Percentiles rank a stretch among this genome's conserved stretches.
Conservation (phyloP, 1,140 invertebrate genomes). For the Arion vulgaris region DNA sequence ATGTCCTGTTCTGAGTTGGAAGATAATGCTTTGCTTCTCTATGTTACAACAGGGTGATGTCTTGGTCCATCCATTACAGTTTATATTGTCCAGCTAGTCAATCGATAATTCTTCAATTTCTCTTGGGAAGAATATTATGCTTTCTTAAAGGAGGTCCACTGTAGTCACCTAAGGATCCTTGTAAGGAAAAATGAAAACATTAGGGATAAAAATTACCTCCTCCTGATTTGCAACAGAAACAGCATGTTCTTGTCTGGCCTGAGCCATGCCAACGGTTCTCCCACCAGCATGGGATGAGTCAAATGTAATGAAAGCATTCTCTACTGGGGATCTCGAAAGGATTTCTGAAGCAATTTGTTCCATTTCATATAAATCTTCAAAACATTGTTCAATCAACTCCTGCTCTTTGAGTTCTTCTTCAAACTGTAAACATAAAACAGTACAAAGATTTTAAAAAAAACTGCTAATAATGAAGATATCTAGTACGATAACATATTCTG, state of each 20-base stretch:
- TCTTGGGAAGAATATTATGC: too few species aligned
- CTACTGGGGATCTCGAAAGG: conserved; percentile 21
- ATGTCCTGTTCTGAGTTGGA: too few species aligned
- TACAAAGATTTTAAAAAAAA: background rate
- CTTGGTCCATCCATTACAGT: too few species aligned
- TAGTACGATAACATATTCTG: too few species aligned
- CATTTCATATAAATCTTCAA: conserved; percentile 36
- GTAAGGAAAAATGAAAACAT: too few species aligned
- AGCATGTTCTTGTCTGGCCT: conserved; percentile 15
- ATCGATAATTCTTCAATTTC: too few species aligned
- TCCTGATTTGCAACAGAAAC: background rate
- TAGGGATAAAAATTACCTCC: background rate
- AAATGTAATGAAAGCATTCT: conserved; percentile 33
- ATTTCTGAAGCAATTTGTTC: conserved; percentile 32
- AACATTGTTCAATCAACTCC: conserved; percentile 31
- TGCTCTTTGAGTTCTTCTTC: conserved; percentile 29
- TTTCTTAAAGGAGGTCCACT: too few species aligned
- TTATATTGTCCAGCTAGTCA: too few species aligned
- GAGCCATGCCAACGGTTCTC: conserved; percentile 26
- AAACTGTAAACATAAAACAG: conserved; percentile 2
- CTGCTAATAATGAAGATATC: too few species aligned
- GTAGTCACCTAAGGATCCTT: too few species aligned
- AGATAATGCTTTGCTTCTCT: too few species aligned
- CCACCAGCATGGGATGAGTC: conserved; percentile 22
- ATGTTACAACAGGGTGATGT: too few species aligned